Evolutionary conservation across 2,888 invertebrate genomes (phyloP), one percentile per base, ranked within the genome.

Genomic region (Temnothorax rugatulus): DNA sequence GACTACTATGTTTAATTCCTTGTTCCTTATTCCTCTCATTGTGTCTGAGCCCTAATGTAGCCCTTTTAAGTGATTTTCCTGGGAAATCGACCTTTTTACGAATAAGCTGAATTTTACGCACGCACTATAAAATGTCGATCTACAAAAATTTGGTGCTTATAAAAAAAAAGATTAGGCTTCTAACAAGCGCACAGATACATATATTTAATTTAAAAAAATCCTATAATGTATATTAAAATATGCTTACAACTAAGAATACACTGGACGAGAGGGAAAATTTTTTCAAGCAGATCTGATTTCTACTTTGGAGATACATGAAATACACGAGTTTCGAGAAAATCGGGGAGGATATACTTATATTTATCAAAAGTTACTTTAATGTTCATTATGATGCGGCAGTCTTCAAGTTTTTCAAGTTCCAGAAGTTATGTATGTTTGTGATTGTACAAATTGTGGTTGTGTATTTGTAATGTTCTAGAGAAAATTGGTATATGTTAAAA

Each of bases 301-400:
- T 44, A 66, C 13, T 41, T 34, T 21, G 0, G 21, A 64, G 5
- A 13, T 63, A 21, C 5, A 64, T 41, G 0, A 64, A 4, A 34
- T 34, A 34, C 7, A 34, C 7, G 34, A 34, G 34, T 34, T 41
- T 63, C 13, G 2, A 41, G 38, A 21, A 64, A 64, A 63, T 41
- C 21, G 7, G 2, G n/a, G 11, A 9, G 0, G 2, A 38, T 9
- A 1, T 15, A 29, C 15, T 63, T 38, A 38, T 38, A 47, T 44
- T 66, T 47, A 25, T 25, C 21, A 66, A 66, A 47, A 66, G 15
- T 44, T 66, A 66, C 44, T 15, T 44, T 15, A 15, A 44, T 66
- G 2, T 66, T 66, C 44, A 25, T 25, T 64, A 41, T n/a, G 4
- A n/a, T 38, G 13, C 2, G 5, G 34, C n/a, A 61, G 38, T 61